Evolutionary conservation across 2,888 invertebrate species (phyloP).

Genomic region (Tenthredo scrophulariae): DNA sequence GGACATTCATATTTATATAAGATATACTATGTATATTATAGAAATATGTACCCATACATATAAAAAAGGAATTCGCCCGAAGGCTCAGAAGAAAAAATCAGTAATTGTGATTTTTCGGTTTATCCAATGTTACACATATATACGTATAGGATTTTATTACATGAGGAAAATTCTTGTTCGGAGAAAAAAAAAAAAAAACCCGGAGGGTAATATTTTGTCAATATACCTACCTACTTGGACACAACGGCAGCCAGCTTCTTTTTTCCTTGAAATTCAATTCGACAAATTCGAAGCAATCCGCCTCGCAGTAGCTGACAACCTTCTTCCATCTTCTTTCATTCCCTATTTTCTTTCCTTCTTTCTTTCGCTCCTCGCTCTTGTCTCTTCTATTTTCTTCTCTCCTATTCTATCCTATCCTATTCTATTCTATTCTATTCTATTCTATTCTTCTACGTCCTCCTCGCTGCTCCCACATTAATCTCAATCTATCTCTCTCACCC

Average conservation of each 20-base stretch:
- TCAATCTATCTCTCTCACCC: constrained; percentile 36
- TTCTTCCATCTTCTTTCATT: constrained; percentile 8
- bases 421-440: constrained; percentile 12
- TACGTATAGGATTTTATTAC: background rate
- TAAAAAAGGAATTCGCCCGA: background rate
- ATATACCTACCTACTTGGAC: background rate
- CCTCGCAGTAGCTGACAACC: constrained; percentile 9
- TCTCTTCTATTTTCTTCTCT: background rate
- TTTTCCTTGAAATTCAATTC: constrained; percentile 14
- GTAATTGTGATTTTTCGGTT: constrained; percentile 3
- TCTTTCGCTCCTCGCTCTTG: no score
- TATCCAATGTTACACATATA: background rate
- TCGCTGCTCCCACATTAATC: constrained; percentile 44
- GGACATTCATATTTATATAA: background rate
- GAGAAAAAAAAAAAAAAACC: background rate
- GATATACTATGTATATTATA: background rate
- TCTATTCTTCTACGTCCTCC: background rate
- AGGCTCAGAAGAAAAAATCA: background rate
- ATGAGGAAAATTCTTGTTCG: background rate
- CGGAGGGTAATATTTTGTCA: constrained; percentile 14
- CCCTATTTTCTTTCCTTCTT: background rate
- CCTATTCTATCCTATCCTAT: background rate
- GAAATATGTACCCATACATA: background rate
- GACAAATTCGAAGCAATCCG: constrained; percentile 42
- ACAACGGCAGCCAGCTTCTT: background rate